These are phyloP conservation scores for Okapia johnstoni DNA, from an alignment of 2,113 vertebrate genomes.

Conservation along the genomic window DNA sequence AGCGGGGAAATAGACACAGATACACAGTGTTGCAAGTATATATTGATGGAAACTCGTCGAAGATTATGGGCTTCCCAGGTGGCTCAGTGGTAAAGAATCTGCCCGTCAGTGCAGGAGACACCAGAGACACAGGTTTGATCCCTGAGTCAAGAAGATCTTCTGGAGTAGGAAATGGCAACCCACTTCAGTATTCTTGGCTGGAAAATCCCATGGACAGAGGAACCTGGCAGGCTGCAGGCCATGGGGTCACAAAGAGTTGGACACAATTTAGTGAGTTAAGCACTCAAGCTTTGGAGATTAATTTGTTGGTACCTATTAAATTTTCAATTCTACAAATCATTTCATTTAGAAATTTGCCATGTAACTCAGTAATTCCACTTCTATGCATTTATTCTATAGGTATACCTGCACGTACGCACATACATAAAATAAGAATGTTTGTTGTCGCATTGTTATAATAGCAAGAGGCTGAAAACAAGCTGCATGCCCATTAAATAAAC, in stretches of 20 bases:
- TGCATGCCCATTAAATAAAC: neutral
- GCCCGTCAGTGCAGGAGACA: neutral
- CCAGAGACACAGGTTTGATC: neutral
- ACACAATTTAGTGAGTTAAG: neutral
- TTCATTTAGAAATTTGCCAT: neutral
- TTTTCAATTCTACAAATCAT: neutral
- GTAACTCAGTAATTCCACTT: neutral
- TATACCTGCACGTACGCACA: neutral
- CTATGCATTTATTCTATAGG: neutral
- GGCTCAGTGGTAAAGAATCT: neutral
- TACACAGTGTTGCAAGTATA: constrained; percentile 11
- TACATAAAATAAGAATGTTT: neutral
- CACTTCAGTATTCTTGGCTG: neutral
- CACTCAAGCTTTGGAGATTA: neutral
- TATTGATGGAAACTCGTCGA: neutral
- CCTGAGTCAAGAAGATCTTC: neutral
- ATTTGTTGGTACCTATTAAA: constrained; percentile 27
- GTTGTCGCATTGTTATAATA: neutral
- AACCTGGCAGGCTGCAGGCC: neutral
- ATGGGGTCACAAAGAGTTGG: neutral
- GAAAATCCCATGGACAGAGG: neutral
- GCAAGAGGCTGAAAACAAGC: neutral
- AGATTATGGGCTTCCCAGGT: neutral
- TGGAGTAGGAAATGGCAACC: neutral
- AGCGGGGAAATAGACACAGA: neutral